These are phyloP conservation scores for Labeo rohita DNA, from an alignment of 2,113 vertebrate species.

Conservation along the genomic window DNA sequence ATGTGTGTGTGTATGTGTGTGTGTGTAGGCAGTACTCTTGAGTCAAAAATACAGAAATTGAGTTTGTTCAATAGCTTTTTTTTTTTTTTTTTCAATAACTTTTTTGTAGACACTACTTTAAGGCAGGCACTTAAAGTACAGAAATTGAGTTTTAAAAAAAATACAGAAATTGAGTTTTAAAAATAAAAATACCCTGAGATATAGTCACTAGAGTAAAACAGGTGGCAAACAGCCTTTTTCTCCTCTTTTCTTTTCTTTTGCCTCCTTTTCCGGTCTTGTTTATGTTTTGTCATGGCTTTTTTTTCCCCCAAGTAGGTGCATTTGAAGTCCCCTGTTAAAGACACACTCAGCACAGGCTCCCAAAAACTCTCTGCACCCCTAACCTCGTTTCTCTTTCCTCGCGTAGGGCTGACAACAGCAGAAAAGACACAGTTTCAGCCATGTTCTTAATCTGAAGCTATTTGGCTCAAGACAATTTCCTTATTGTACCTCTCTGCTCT, in stretches of 20 bases:
- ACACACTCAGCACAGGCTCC: conserved; percentile 1
- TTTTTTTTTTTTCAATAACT: not conserved
- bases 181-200: not conserved
- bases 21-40: not conserved
- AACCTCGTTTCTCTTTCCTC: not conserved
- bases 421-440: conserved; percentile 29
- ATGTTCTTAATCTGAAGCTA: conserved; percentile 35
- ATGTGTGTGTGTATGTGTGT: too few species aligned
- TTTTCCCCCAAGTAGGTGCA: not conserved
- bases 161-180: not conserved
- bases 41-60: not conserved
- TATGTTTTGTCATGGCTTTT: not conserved
- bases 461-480: conserved; percentile 35
- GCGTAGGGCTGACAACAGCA: conserved; percentile 29
- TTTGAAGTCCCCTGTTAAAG: conserved; percentile 32
- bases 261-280: not conserved
- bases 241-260: not conserved
- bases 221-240: not conserved
- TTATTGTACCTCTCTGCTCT: conserved; percentile 48
- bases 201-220: not conserved
- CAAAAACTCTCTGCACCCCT: not conserved
- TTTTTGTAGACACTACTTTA: not conserved
- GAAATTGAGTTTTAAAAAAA: not conserved
- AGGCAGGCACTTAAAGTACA: not conserved
- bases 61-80: not conserved